Percentiles rank a stretch among this genome's conserved stretches.
phyloP scores from a whole-genome alignment of 1,140 invertebrate genomes.

The Copidosoma floridanum region DNA sequence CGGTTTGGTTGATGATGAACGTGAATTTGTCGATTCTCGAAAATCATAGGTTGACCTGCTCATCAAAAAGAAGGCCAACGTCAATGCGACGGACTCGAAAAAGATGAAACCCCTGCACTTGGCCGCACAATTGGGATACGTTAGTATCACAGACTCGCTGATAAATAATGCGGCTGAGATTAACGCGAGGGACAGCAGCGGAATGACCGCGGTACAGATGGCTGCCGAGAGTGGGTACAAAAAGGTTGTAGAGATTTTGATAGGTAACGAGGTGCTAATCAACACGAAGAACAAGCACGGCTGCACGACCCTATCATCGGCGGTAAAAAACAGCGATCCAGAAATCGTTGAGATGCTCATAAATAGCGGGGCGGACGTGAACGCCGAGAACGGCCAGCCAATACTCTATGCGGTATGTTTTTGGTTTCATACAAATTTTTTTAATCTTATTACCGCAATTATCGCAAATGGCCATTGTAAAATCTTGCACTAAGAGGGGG shows the following conservation, averaged over 20 bases:
- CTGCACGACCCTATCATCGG: background rate
- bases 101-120: background rate
- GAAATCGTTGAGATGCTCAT: constrained; percentile 20
- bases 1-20: too few species aligned
- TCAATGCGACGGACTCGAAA: too few species aligned
- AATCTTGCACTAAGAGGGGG: too few species aligned
- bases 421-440: too few species aligned
- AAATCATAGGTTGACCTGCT: too few species aligned
- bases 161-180: background rate
- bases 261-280: too few species aligned
- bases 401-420: background rate
- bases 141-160: background rate
- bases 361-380: background rate
- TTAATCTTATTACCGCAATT: too few species aligned
- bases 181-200: background rate
- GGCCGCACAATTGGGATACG: background rate
- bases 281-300: constrained; percentile 49
- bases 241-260: constrained; percentile 20
- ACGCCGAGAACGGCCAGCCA: background rate
- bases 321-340: background rate
- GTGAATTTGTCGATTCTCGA: too few species aligned
- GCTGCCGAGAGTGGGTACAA: constrained; percentile 21
- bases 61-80: too few species aligned
- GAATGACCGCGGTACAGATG: background rate
- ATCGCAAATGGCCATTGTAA: too few species aligned